A percentile compares a stretch with the other conserved stretches of the same genome.
phyloP scores from a whole-genome alignment of 2,888 invertebrate species.

The Luffia ferchaultella region DNA sequence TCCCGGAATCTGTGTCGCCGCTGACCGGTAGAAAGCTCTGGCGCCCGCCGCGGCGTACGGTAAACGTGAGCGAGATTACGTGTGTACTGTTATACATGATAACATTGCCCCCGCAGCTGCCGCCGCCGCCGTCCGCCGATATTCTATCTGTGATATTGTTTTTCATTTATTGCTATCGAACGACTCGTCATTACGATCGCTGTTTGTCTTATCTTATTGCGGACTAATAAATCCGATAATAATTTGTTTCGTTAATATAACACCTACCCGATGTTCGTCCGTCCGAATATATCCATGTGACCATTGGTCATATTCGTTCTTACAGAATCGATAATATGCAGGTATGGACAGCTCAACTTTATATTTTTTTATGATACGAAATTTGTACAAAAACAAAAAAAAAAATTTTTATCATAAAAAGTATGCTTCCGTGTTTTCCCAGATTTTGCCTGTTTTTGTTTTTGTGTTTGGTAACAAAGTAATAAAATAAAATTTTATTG shows the following conservation, averaged over 20 bases:
- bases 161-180: conserved; percentile 29
- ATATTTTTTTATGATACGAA: no score
- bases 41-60: conserved; percentile 23
- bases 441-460: no score
- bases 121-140: conserved; percentile 21
- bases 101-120: neutral
- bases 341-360: no score
- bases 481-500: conserved; percentile 20
- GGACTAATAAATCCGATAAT: neutral
- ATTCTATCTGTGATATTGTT: conserved; percentile 44
- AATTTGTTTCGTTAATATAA: neutral
- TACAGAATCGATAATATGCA: no score
- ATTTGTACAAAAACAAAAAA: no score
- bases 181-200: conserved; percentile 32
- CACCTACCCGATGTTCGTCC: no score
- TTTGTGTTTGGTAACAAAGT: no score
- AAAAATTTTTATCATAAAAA: no score
- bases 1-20: conserved; percentile 28
- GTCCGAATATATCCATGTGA: no score
- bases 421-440: no score
- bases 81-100: conserved; percentile 9
- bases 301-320: no score
- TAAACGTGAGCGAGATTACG: conserved; percentile 28
- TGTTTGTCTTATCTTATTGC: conserved; percentile 38
- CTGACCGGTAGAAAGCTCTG: conserved; percentile 38